Evolutionary conservation across 2,797 vertebrate genomes (phyloP).

Genomic region (Gallinago solitaria): DNA sequence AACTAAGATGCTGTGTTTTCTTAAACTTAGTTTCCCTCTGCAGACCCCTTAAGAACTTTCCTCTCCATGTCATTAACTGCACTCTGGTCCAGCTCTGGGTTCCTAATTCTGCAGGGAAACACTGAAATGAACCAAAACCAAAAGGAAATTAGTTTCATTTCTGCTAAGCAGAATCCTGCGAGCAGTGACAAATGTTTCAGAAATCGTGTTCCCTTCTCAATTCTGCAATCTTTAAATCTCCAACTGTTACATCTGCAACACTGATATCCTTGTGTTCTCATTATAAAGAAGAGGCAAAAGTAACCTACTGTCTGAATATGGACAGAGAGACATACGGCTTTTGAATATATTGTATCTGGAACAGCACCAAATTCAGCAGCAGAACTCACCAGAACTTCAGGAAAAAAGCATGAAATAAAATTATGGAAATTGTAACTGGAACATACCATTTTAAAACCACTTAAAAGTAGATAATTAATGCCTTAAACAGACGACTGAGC

Average conservation of each 20-base stretch:
- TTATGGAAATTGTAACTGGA: background rate
- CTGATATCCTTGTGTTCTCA: background rate
- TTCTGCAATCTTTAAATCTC: background rate
- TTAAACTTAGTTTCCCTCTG: background rate
- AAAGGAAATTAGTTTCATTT: background rate
- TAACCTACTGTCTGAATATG: background rate
- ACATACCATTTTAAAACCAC: background rate
- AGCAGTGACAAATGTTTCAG: background rate
- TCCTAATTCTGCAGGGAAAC: background rate
- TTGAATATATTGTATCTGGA: background rate
- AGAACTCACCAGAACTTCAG: background rate
- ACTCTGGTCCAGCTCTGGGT: background rate
- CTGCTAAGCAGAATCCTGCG: background rate
- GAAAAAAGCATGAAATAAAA: background rate
- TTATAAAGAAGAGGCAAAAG: background rate
- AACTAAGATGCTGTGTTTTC: background rate
- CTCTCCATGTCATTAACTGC: background rate
- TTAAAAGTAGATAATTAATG: background rate
- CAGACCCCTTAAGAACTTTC: background rate
- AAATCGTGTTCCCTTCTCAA: background rate
- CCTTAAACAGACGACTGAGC: background rate
- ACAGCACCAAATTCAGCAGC: background rate
- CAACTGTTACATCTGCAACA: background rate
- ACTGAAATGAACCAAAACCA: background rate
- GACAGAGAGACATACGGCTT: background rate